Evolutionary conservation across 1,140 invertebrate genomes (phyloP).

Genomic region (Anoplolepis gracilipes): DNA sequence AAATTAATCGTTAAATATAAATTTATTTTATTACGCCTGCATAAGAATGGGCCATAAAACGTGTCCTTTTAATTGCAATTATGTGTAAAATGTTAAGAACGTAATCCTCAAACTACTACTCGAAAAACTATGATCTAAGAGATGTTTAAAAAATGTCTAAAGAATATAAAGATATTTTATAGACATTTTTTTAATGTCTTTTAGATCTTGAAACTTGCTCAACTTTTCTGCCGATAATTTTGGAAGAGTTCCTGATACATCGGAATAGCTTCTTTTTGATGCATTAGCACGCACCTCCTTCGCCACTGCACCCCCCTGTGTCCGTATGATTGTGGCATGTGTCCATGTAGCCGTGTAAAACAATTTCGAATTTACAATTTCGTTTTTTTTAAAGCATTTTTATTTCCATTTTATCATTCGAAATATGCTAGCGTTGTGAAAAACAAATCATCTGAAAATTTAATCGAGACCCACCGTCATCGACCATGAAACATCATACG

Average conservation of each 20-base stretch:
- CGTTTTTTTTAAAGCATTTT: constrained; percentile 44
- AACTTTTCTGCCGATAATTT: constrained; percentile 29
- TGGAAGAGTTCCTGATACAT: constrained; percentile 40
- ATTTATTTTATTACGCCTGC: constrained; percentile 29
- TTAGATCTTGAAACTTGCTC: constrained; percentile 39
- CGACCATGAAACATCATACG: constrained; percentile 46
- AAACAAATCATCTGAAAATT: constrained; percentile 32
- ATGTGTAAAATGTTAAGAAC: constrained; percentile 57
- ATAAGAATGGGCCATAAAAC: constrained; percentile 78
- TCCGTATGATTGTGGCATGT: constrained; percentile 78
- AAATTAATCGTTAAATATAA: constrained; percentile 16
- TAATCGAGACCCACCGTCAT: constrained; percentile 39
- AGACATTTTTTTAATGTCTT: background rate
- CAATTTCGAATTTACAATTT: constrained; percentile 27
- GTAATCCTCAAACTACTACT: constrained; percentile 51
- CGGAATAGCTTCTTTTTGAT: constrained; percentile 72
- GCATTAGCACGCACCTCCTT: constrained; percentile 75
- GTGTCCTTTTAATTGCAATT: constrained; percentile 47
- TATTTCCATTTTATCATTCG: constrained; percentile 38
- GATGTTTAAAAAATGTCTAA: background rate
- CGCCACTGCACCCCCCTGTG: constrained; percentile 12
- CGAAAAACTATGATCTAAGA: too few species aligned
- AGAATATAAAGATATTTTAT: background rate
- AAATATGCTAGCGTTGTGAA: constrained; percentile 18
- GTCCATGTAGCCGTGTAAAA: constrained; percentile 72